phyloP scores from a whole-genome alignment of 2,888 invertebrate species.

The Thelaira solivaga region DNA sequence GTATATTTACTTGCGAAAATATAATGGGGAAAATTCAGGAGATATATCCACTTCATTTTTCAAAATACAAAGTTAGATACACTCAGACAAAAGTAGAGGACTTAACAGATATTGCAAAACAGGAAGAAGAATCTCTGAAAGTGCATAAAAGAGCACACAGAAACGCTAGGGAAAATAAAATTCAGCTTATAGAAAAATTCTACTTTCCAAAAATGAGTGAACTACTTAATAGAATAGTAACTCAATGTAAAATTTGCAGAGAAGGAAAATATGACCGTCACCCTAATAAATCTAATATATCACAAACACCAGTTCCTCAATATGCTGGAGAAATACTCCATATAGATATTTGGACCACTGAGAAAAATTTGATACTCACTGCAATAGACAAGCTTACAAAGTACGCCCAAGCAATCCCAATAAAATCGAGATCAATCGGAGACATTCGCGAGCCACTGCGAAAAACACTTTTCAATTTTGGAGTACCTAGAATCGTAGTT shows the following conservation, averaged over 20 bases:
- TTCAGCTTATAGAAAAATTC: not conserved
- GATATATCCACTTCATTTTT: not conserved
- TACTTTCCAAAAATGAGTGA: slow-evolving; percentile 6
- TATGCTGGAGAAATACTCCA: not conserved
- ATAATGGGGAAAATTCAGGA: slow-evolving; percentile 9
- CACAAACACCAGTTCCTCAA: not conserved
- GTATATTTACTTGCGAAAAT: not conserved
- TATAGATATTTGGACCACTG: not conserved
- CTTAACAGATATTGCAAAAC: too few relatives aligned
- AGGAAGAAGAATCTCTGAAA: not conserved
- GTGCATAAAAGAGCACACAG: too few relatives aligned
- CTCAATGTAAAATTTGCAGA: not conserved
- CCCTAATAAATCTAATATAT: not conserved
- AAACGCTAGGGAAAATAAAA: not conserved
- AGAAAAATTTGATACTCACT: not conserved
- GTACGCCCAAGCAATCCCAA: not conserved
- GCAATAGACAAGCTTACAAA: slow-evolving; percentile 5
- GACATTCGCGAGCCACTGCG: not conserved
- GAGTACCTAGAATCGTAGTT: not conserved
- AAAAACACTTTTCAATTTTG: not conserved
- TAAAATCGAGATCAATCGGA: not conserved
- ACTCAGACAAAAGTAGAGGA: not conserved
- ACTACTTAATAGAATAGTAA: slow-evolving; percentile 17
- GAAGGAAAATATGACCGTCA: slow-evolving; percentile 1
- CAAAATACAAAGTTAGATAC: not conserved